phyloP scores from a whole-genome alignment of 2,797 vertebrate genomes.

The Malacoraja senta region DNA sequence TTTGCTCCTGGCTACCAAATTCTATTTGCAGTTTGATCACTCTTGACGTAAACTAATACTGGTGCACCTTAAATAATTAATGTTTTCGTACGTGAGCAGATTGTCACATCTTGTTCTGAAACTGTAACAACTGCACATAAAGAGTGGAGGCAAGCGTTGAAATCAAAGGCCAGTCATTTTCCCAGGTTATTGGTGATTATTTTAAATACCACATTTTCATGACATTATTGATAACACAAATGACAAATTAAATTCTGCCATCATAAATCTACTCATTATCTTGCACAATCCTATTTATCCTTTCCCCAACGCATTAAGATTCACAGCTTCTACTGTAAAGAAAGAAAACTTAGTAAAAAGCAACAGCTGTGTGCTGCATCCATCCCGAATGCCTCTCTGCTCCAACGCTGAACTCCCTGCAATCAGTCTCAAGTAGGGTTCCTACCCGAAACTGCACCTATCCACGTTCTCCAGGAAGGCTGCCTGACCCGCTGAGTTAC shows the following conservation, averaged over 20 bases:
- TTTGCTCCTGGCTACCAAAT: background rate
- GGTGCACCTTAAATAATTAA: background rate
- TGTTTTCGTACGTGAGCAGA: background rate
- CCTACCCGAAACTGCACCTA: no score
- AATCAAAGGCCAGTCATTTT: background rate
- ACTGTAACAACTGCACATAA: background rate
- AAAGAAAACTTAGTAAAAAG: background rate
- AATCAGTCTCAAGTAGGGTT: no score
- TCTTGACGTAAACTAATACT: background rate
- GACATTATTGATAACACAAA: background rate
- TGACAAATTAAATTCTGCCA: background rate
- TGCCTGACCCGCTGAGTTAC: no score
- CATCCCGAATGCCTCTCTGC: background rate
- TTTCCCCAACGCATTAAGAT: background rate
- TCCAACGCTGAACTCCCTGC: no score
- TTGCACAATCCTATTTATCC: background rate
- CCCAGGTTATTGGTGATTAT: background rate
- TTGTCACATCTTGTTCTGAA: background rate
- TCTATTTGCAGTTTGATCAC: background rate
- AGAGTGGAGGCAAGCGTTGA: background rate
- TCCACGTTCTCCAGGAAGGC: no score
- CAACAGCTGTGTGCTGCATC: background rate
- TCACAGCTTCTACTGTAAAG: background rate
- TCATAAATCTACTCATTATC: background rate
- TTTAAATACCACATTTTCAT: background rate